A percentile compares a stretch with the other conserved stretches of the same genome.
Conservation (phyloP, 2,113 vertebrate species). For the Terrapene triunguis region DNA sequence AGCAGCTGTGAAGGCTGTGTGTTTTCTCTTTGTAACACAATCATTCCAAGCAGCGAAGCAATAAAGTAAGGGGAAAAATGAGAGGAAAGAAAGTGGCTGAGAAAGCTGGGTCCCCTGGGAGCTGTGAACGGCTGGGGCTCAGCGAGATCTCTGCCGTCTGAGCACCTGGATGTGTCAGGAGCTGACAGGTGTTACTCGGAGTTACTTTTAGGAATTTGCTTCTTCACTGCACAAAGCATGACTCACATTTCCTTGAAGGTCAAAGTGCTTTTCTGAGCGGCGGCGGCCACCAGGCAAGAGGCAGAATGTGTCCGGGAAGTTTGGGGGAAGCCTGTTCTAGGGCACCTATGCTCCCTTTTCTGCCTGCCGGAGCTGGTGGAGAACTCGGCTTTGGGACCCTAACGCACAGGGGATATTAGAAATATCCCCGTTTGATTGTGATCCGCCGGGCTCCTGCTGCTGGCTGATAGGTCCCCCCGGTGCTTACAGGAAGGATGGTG, state of each 20-base stretch:
- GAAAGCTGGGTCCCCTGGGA: neutral
- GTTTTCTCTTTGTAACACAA: neutral
- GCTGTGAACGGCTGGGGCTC: neutral
- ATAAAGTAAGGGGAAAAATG: neutral
- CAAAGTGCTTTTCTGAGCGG: neutral
- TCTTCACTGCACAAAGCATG: neutral
- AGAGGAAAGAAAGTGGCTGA: neutral
- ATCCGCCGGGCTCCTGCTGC: neutral
- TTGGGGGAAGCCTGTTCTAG: neutral
- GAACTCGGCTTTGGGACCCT: neutral
- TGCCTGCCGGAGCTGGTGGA: neutral
- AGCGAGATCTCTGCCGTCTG: neutral
- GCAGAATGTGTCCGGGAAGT: neutral
- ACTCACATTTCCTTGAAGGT: neutral
- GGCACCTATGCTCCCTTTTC: neutral
- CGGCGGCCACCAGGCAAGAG: neutral
- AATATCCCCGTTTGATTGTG: neutral
- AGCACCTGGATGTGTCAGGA: neutral
- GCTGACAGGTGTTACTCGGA: neutral
- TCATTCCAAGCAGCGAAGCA: neutral
- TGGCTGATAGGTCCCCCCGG: too few species aligned
- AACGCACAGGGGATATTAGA: neutral
- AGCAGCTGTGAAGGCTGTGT: fast-evolving
- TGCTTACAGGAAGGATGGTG: neutral
- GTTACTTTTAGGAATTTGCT: neutral